Evolutionary conservation across 2,888 invertebrate species (phyloP), one percentile per base, ranked within the genome.

Genomic region (Camptogramma bilineatum): DNA sequence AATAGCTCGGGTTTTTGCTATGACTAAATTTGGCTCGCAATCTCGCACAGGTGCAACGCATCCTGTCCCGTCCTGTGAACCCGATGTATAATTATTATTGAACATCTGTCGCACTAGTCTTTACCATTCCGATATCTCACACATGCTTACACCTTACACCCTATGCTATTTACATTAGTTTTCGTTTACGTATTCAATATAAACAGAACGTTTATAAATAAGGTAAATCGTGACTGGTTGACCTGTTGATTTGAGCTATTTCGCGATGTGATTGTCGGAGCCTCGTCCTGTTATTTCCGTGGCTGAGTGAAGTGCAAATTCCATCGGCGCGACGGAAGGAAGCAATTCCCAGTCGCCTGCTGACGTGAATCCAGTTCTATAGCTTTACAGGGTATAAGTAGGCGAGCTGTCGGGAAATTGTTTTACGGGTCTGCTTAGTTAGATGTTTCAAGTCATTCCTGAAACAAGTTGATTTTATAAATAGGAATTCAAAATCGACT

Each of bases 241-340:
- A 88, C 88, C 87, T 91, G 90, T 91, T 90, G 90, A 90, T 86
- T 87, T 83, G 83, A 84, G 81, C 82, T 83, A 88, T 89, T 91
- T 90, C 87, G 88, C 79, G 85, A 86, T 85, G 80, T 74, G 83
- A 84, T 82, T 85, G 86, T 83, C 86, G 88, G 79, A 75, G 83
- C 83, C 83, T 83, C 84, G 85, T 83, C 82, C 84, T 83, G 85
- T 87, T 85, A 91, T 91, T 91, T 91, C 91, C 91, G 87, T 79
- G 79, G 51, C 58, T 58, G 51, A 66, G 54, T 76, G 79, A 74
- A 77, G 79, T 80, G 81, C 77, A 75, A 80, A 68, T 69, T 68
- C 69, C 68, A 65, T 69, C 76, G 74, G 72, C 75, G 75, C 64
- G 79, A 73, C 87, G 91, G 92, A 91, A 91, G 91, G 92, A 91